A percentile compares a stretch with the other conserved stretches of the same genome.
Evolutionary conservation across 2,888 invertebrate species (phyloP).

Genomic region (Myopa testacea): DNA sequence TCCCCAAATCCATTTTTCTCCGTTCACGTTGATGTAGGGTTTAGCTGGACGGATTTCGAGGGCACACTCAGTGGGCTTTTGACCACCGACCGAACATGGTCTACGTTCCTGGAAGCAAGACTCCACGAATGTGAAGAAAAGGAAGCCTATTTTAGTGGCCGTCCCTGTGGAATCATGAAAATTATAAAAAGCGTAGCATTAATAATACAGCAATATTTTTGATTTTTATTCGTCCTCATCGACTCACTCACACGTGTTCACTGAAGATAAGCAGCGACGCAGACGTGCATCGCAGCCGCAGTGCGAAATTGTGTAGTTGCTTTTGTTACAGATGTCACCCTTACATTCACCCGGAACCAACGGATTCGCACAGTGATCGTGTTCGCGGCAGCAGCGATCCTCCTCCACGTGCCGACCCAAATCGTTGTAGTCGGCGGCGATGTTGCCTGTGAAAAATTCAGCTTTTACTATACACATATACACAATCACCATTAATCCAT

Average conservation of each 20-base stretch:
- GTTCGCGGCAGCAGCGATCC: conserved; percentile 80
- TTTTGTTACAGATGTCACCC: conserved; percentile 76
- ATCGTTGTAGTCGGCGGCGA: conserved; percentile 74
- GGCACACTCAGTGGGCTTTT: conserved; percentile 65
- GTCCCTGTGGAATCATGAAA: conserved; percentile 67
- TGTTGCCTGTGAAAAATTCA: conserved; percentile 67
- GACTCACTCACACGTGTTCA: conserved; percentile 70
- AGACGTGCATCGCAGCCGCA: conserved; percentile 82
- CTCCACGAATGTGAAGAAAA: conserved; percentile 81
- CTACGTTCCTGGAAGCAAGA: conserved; percentile 78
- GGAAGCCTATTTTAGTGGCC: conserved; percentile 78
- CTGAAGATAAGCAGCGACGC: conserved; percentile 75
- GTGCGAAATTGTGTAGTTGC: conserved; percentile 78
- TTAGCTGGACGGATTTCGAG: conserved; percentile 61
- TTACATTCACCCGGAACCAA: conserved; percentile 73
- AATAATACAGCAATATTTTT: background rate
- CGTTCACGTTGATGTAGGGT: conserved; percentile 63
- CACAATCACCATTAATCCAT: background rate
- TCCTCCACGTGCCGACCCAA: conserved; percentile 75
- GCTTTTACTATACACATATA: background rate
- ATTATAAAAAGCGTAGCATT: background rate
- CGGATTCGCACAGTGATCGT: conserved; percentile 77
- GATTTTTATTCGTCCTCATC: background rate
- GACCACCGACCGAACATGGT: conserved; percentile 74
- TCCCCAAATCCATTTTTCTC: conserved; percentile 59